Base-by-base conservation (phyloP, 2,888 invertebrate genomes). In the Brachypalpus laphriformis region DNA sequence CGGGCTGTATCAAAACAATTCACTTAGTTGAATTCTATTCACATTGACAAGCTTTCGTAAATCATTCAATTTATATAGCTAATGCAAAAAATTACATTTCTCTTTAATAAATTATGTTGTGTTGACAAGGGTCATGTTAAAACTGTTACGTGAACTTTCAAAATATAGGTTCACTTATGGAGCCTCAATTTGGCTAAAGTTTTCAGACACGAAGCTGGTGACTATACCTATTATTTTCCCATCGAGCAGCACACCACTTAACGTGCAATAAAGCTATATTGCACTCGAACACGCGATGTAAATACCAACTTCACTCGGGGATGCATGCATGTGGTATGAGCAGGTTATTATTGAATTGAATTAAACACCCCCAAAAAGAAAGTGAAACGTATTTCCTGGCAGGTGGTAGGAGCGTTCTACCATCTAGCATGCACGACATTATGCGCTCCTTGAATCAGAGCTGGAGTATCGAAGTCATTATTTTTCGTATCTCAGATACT, bases 381-480 rank as follows among this genome's bases (percentile, higher is more conserved):
- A 28, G 11, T 5, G 22, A 37, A 25, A 47, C 16, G 20, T 1
- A 14, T 28, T 54, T 54, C n/a, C 11, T 49, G 14, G 40, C 1
- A 11, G 54, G 54, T 40, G 22, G 61, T 47, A 22, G 34, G 18
- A 20, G 31, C 28, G 11, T 61, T 14, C 51, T 5, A 45, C 3
- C 20, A 28, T 28, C 40, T 25, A 40, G 47, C 4, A 11, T 78
- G 56, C 57, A 63, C 37, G 47, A 63, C 37, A 71, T 66, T 80
- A 57, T 25, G 42, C 42, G 54, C 45, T 63, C 47, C 47, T 40
- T 22, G 25, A 61, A 51, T 34, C 59, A 18, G 34, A 6, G 28
- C 31, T 45, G 8, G 22, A 80, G 57, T 49, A 51, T 1, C 66
- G 20, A 11, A 68, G 59, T 66, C 61, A 57, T 68, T 75, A 66